A percentile compares a stretch with the other conserved stretches of the same genome.
Conservation (phyloP, 2,113 vertebrate species). For the Pygoscelis adeliae region DNA sequence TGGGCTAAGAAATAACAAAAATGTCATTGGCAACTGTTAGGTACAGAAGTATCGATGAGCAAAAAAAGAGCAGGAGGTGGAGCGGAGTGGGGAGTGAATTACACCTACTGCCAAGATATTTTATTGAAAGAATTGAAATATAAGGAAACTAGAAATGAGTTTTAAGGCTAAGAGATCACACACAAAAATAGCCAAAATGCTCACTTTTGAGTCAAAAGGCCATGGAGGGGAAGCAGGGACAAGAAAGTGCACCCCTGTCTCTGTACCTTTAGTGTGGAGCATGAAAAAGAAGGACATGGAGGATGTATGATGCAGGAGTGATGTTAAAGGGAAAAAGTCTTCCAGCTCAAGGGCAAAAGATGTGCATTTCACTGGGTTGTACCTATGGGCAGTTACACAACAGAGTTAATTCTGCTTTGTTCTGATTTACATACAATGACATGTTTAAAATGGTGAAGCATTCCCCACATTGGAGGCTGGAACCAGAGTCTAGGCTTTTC, state of each 20-base stretch:
- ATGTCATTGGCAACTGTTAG: neutral
- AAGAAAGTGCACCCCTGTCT: neutral
- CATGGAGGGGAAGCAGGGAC: neutral
- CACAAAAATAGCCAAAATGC: neutral
- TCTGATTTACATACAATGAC: neutral
- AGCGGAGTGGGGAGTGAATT: neutral
- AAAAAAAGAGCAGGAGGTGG: neutral
- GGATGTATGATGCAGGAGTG: neutral
- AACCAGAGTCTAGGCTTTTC: neutral
- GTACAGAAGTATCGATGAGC: neutral
- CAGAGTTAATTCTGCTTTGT: neutral
- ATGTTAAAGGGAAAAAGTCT: neutral
- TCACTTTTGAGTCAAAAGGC: neutral
- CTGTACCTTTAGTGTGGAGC: neutral
- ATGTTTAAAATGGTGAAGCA: neutral
- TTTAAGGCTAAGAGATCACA: neutral
- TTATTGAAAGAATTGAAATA: neutral
- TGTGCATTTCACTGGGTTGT: neutral
- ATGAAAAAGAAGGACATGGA: neutral
- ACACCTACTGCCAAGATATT: neutral
- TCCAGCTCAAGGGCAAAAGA: neutral
- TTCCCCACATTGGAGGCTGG: neutral
- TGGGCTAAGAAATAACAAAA: neutral
- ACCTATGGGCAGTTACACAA: neutral
- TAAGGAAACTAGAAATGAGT: neutral